Base-by-base conservation (phyloP, 37 sponge, comb jelly and placozoan genomes). In the Chondrosia reniformis region DNA sequence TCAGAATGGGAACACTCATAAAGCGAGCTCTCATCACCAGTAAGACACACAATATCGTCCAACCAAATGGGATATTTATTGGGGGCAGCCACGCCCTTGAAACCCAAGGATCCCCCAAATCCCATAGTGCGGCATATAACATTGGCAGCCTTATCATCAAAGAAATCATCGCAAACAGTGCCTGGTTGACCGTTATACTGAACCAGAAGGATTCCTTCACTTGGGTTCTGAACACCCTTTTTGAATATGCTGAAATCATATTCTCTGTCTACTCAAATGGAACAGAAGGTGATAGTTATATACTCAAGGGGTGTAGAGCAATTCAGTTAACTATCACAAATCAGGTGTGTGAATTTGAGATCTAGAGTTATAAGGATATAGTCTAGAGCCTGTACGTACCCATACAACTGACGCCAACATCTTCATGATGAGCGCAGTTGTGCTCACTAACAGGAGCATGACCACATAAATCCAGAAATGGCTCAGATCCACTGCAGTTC, bases 401-500 rank as follows among this genome's bases (percentile, higher is more conserved):
- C 9, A 44, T 69, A 40, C 72, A 69, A 24, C 42, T 24, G 22
- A 69, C 17, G 15, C 40, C 42, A 1, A 69, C 72, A 69, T 69
- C 72, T 25, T 69, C 72, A 7, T 43, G 24, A 24, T 69, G 72
- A 2, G 7, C 22, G 43, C 72, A 69, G 43, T 69, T 44, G 43
- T 69, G 72, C 9, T 69, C 43, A 21, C 72, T 44, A 36, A 36
- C 24, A 1, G 15, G 44, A 5, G 15, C 42, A 0, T 41, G n/a
- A 0, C 2, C n/a, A 39, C 72, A 69, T 25, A 42, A 25, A 13
- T 2, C 7, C 1, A 69, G 39, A 44, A 24, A 17, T 15, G 72
- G 12, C 72, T 69, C 72, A 6, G 4, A 22, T 13, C 72, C 72
- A 69, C 5, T 69, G 36, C 72, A 69, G 42, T 69, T 39, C 2